Conservation (phyloP, 2,797 vertebrate species). For the Simalia tracyae region DNA sequence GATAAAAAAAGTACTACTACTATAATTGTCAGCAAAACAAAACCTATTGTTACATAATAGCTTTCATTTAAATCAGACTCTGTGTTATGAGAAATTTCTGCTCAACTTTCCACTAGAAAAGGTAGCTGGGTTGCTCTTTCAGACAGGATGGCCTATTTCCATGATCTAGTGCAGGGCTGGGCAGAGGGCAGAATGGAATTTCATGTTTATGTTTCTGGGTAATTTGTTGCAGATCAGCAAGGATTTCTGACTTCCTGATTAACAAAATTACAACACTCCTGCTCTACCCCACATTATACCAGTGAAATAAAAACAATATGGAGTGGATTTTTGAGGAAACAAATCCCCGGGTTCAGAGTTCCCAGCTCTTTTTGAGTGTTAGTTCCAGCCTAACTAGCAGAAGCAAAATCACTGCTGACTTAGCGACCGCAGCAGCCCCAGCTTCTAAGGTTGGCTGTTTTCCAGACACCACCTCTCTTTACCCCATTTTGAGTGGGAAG, state of each 20-base stretch:
- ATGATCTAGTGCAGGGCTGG: neutral
- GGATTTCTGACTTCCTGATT: neutral
- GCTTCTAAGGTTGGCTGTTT: neutral
- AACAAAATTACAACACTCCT: neutral
- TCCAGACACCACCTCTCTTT: neutral
- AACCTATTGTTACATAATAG: neutral
- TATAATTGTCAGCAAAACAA: constrained; percentile 7
- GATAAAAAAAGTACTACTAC: too few species aligned
- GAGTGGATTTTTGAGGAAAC: neutral
- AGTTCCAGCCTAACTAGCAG: neutral
- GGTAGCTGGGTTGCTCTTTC: neutral
- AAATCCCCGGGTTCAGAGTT: neutral
- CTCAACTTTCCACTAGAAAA: neutral
- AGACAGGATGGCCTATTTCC: neutral
- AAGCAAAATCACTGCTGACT: neutral
- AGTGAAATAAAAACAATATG: neutral
- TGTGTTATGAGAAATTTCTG: neutral
- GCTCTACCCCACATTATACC: neutral
- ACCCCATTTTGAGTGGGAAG: neutral
- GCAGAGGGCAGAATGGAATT: neutral
- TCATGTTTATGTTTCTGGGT: neutral
- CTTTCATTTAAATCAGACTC: neutral
- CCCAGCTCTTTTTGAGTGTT: neutral
- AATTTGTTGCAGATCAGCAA: neutral
- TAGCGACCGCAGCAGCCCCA: neutral